Conservation (phyloP, 2,113 vertebrate genomes). For the Psettodes erumei region DNA sequence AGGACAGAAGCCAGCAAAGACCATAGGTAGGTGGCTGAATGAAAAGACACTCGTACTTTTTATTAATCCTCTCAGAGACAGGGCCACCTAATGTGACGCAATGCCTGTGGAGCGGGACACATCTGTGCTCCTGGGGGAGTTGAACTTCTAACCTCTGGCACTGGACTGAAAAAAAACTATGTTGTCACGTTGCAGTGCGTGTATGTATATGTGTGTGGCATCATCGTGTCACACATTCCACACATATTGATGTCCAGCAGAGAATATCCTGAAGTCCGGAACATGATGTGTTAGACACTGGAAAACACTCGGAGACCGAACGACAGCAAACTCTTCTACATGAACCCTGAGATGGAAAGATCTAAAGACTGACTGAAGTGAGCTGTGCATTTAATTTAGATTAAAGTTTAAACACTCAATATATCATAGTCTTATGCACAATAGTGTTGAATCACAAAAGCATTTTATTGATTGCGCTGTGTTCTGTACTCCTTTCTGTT, state of each 20-base stretch:
- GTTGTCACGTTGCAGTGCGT: slow-evolving; percentile 20
- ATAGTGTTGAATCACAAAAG: background rate
- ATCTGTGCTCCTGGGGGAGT: slow-evolving; percentile 57
- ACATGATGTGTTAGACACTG: background rate
- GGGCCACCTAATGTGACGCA: slow-evolving; percentile 7
- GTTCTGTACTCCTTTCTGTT: background rate
- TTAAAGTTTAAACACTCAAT: no score
- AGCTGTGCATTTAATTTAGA: no score
- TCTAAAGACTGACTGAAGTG: background rate
- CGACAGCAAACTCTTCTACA: background rate
- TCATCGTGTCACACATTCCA: slow-evolving; percentile 57
- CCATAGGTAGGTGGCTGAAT: background rate
- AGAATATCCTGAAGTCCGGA: background rate
- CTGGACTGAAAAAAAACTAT: slow-evolving; percentile 59
- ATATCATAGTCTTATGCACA: no score
- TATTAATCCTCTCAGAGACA: background rate
- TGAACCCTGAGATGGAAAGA: background rate
- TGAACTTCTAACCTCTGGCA: slow-evolving; percentile 55
- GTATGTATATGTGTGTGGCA: slow-evolving; percentile 16
- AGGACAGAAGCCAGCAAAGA: slow-evolving; percentile 5
- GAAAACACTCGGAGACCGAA: background rate
- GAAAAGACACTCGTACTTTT: background rate
- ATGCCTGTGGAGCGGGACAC: slow-evolving; percentile 32
- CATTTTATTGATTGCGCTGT: background rate
- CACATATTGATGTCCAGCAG: slow-evolving; percentile 13